Conservation (phyloP, 1,140 invertebrate genomes). For the Lamellibrachia luymesi region DNA sequence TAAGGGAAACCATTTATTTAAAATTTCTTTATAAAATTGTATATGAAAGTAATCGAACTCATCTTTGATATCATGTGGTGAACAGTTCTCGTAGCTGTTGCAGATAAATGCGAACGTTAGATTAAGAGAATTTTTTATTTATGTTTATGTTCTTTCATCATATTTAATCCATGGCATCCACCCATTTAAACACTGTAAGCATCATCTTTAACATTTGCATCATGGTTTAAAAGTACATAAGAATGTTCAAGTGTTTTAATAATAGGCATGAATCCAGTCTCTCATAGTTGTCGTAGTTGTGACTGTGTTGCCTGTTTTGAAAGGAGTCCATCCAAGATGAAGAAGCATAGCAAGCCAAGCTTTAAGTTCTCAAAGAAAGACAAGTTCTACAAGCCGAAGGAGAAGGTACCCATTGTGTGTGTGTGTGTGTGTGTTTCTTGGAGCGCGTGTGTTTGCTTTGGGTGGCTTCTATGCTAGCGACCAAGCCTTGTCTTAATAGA, state of each 20-base stretch:
- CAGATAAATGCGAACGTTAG: no score
- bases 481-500: no score
- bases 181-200: no score
- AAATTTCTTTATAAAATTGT: background rate
- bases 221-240: background rate
- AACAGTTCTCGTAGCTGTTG: background rate
- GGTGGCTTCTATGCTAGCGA: no score
- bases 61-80: background rate
- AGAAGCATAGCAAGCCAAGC: constrained; percentile 64
- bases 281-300: background rate
- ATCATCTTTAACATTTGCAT: background rate
- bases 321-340: constrained; percentile 85
- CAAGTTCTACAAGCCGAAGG: constrained; percentile 42
- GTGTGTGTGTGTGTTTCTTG: background rate
- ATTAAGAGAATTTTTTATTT: background rate
- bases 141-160: background rate
- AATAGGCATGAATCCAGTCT: background rate
- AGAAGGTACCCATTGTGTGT: constrained; percentile 30
- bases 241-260: background rate
- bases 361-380: constrained; percentile 56
- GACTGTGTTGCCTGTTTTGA: constrained; percentile 34
- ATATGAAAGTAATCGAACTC: background rate
- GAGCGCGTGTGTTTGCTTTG: background rate
- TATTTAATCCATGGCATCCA: background rate
- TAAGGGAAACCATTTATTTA: background rate